These are phyloP conservation scores for Lampris incognitus DNA, from an alignment of 2,113 vertebrate species.

Conservation along the genomic window DNA sequence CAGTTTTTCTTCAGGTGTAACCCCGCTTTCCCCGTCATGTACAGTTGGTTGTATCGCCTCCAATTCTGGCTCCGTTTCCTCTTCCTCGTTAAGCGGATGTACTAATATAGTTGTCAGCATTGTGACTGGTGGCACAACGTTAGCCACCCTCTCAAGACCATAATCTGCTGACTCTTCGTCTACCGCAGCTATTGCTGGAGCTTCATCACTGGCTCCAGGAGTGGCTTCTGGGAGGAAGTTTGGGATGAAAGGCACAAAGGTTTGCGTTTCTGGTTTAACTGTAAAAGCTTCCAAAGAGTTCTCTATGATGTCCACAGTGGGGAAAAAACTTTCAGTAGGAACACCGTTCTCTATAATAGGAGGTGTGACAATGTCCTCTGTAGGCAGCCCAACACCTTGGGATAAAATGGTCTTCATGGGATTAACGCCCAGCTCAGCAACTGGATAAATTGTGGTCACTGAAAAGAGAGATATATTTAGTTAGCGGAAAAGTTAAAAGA, in stretches of 20 bases:
- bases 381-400: background rate
- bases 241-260: slow-evolving; percentile 59
- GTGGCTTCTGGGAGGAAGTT: slow-evolving; percentile 36
- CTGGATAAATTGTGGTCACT: slow-evolving; percentile 67
- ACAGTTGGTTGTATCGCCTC: slow-evolving; percentile 34
- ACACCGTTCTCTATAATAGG: background rate
- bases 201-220: slow-evolving; percentile 12
- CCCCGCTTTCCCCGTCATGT: slow-evolving; percentile 34
- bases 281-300: slow-evolving; percentile 45
- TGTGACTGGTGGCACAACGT: background rate
- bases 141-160: slow-evolving; percentile 12
- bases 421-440: slow-evolving; percentile 41
- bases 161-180: slow-evolving; percentile 41
- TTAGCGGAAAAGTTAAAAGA: no score
- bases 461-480: slow-evolving; percentile 15
- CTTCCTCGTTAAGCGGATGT: background rate
- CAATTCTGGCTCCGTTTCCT: slow-evolving; percentile 25
- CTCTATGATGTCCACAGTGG: slow-evolving; percentile 52
- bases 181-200: slow-evolving; percentile 16
- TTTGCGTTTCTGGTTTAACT: slow-evolving; percentile 46
- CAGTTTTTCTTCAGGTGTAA: slow-evolving; percentile 20
- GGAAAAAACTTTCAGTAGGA: slow-evolving; percentile 40
- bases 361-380: background rate
- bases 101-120: slow-evolving; percentile 27
- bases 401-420: slow-evolving; percentile 1